Base-by-base conservation (phyloP, 2,888 invertebrate genomes). In the Lithophane socia region DNA sequence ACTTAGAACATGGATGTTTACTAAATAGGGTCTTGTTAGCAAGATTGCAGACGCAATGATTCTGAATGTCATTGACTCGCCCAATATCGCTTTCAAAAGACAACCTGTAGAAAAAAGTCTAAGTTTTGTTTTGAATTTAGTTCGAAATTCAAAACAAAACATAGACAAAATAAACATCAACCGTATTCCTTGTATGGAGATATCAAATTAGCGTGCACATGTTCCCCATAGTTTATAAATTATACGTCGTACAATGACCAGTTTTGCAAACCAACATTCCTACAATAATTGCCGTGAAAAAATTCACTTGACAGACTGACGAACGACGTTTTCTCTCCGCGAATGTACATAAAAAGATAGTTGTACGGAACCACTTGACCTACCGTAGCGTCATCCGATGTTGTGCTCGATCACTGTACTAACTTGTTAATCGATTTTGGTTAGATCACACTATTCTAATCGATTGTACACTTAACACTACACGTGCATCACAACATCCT, bases 401-500 rank as follows among this genome's bases (percentile, higher is more conserved):
- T 60, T 79, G 86, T 77, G 44, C 79, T 83, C 77, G 70, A 80
- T 83, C 80, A 84, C 87, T 85, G 77, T 75, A 64, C 67, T 66
- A 82, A 85, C 87, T 82, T 82, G 83, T 70, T 70, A 82, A 80
- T 78, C 76, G 80, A 84, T 84, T 77, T 82, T 79, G 69, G 66
- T 70, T 67, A 75, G 37, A 37, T 78, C 69, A 66, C 85, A 89
- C 84, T 68, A 85, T 75, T 83, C 73, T 72, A 84, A 84, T 83
- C 74, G 76, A 82, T 77, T 77, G 77, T 79, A 88, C 86, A 89
- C 88, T 87, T 79, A 77, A 87, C 91, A 91, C 89, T 88, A 85
- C 88, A 89, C 91, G 83, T 84, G 82, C 52, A 92, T 90, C 89
- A 92, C 90, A 91, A 88, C 87, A 90, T 91, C 87, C 89, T 90